Conservation (phyloP, 2,888 invertebrate species). For the Lathronympha strigana region DNA sequence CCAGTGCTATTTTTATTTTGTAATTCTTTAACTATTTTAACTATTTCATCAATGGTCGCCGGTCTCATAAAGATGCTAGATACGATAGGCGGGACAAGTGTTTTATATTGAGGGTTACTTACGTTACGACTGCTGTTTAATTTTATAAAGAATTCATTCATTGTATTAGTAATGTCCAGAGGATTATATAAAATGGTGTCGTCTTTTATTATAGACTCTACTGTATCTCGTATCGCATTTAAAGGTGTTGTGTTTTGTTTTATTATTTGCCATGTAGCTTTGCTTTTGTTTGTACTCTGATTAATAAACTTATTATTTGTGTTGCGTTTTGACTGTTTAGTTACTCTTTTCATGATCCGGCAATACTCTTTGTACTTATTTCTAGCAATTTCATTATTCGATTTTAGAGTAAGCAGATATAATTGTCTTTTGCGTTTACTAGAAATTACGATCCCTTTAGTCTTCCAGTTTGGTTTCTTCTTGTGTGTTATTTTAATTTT, state of each 20-base stretch:
- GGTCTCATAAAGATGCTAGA: neutral
- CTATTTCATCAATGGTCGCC: neutral
- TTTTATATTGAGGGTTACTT: too few species aligned
- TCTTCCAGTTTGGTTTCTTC: too few species aligned
- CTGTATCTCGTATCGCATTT: too few species aligned
- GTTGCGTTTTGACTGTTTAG: neutral
- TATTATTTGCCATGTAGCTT: slow-evolving; percentile 17
- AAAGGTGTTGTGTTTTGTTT: too few species aligned
- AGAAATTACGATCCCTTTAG: too few species aligned
- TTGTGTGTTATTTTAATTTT: too few species aligned
- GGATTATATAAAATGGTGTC: too few species aligned
- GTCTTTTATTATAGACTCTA: too few species aligned
- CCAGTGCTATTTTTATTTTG: slow-evolving; percentile 1
- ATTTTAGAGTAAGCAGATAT: neutral
- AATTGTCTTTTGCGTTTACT: slow-evolving; percentile 12
- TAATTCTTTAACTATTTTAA: neutral
- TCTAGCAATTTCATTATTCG: neutral
- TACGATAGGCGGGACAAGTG: too few species aligned
- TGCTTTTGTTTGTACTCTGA: slow-evolving; percentile 11
- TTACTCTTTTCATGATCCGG: slow-evolving; percentile 3
- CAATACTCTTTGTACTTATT: neutral
- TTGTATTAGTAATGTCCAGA: too few species aligned
- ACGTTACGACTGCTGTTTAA: too few species aligned
- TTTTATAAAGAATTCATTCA: too few species aligned
- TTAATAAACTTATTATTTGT: neutral